Conservation (phyloP, 64 coral and sea anemone genomes). For the Anthopleura sola region DNA sequence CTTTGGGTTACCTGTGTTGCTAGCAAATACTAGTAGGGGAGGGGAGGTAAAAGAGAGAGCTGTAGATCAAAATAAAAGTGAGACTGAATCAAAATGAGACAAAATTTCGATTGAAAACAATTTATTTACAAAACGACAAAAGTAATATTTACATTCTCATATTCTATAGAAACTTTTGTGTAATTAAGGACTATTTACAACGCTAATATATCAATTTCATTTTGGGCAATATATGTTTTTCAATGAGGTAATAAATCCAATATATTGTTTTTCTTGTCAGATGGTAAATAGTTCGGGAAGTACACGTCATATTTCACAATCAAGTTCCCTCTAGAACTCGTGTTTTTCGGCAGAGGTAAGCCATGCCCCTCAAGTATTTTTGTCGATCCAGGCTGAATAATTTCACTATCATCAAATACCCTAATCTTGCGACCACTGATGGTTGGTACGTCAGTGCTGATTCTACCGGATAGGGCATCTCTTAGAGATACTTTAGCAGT, state of each 20-base stretch:
- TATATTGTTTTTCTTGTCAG: conserved; percentile 62
- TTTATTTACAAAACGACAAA: background rate
- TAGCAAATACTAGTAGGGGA: background rate
- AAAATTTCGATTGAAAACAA: background rate
- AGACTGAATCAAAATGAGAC: background rate
- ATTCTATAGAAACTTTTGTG: background rate
- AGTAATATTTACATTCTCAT: background rate
- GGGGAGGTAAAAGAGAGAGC: background rate
- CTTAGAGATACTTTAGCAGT: conserved; percentile 68
- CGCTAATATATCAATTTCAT: background rate
- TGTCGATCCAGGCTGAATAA: conserved; percentile 53
- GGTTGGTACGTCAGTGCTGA: conserved; percentile 46
- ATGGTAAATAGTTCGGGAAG: conserved; percentile 60
- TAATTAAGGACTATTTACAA: background rate
- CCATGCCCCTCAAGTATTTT: conserved; percentile 69
- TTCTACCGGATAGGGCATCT: conserved; percentile 71
- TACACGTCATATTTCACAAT: conserved; percentile 72
- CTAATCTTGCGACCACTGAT: conserved; percentile 53
- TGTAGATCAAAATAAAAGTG: no score
- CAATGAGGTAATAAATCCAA: conserved; percentile 42
- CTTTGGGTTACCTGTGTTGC: background rate
- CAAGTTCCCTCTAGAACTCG: conserved; percentile 56
- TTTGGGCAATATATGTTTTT: background rate
- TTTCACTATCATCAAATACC: conserved; percentile 43
- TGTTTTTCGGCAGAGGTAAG: conserved; percentile 77